These are phyloP conservation scores for Contarinia nasturtii DNA, from an alignment of 1,140 invertebrate genomes.

Conservation along the genomic window DNA sequence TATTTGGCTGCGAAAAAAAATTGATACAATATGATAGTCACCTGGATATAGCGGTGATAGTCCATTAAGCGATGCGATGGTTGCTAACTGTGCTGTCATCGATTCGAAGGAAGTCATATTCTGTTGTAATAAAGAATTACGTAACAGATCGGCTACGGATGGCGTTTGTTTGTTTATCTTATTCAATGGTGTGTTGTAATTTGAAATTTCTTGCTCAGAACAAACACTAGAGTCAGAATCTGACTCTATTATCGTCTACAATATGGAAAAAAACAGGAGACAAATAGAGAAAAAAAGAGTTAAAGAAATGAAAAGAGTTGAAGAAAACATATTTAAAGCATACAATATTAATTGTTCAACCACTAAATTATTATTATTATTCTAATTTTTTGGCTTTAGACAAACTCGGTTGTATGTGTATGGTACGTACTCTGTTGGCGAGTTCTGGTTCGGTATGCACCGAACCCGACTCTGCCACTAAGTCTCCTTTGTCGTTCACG, in stretches of 20 bases:
- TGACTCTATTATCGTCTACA: conserved; percentile 12
- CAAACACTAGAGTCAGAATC: conserved; percentile 19
- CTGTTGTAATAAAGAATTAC: conserved; percentile 6
- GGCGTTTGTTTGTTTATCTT: neutral
- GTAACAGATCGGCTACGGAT: conserved; percentile 11
- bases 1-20: too few species aligned
- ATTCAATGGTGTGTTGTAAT: neutral
- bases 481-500: conserved; percentile 22
- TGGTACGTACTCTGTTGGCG: conserved; percentile 7
- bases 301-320: neutral
- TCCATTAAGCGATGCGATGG: conserved; percentile 2
- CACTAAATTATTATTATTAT: too few species aligned
- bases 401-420: too few species aligned
- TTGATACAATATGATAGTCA: neutral
- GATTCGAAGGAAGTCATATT: conserved; percentile 25
- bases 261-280: neutral
- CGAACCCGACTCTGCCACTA: conserved; percentile 20
- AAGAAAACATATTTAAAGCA: neutral
- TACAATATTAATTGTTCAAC: too few species aligned
- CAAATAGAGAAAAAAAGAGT: neutral
- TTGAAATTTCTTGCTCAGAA: conserved; percentile 6
- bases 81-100: conserved; percentile 19
- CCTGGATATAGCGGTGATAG: neutral
- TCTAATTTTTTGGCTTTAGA: too few species aligned
- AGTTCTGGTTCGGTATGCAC: conserved; percentile 9